Percentiles rank a stretch among this genome's conserved stretches.
Conservation (phyloP, 2,888 invertebrate genomes). For the Phytoseiulus persimilis region DNA sequence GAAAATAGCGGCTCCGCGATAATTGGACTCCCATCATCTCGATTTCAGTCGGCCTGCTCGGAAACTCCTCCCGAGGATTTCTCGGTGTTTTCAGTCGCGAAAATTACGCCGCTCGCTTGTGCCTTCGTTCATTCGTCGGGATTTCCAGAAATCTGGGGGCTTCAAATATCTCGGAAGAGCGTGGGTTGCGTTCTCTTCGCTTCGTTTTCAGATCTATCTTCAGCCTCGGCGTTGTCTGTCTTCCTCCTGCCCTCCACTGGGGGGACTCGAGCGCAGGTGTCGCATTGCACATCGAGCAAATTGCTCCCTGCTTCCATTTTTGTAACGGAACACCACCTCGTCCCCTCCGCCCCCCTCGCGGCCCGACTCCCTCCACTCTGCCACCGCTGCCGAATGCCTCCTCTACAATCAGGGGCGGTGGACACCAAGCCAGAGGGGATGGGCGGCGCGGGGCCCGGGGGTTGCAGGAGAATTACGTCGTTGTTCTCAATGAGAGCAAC, state of each 20-base stretch:
- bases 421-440: background rate
- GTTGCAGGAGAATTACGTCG: background rate
- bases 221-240: background rate
- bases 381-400: background rate
- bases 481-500: background rate
- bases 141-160: background rate
- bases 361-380: background rate
- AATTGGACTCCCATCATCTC: background rate
- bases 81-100: background rate
- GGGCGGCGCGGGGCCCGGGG: background rate
- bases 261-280: conserved; percentile 16
- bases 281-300: conserved; percentile 36
- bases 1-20: background rate
- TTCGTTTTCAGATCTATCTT: background rate
- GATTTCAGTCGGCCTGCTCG: background rate
- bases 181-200: background rate
- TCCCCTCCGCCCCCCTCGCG: background rate
- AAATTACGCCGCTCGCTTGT: background rate
- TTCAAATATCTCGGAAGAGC: background rate
- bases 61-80: background rate
- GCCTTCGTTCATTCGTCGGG: background rate
- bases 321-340: conserved; percentile 30
- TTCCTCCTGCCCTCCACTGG: background rate
- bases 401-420: background rate
- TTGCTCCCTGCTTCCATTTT: conserved; percentile 38